phyloP scores from a whole-genome alignment of 2,797 vertebrate species.

The Meda fulgida region DNA sequence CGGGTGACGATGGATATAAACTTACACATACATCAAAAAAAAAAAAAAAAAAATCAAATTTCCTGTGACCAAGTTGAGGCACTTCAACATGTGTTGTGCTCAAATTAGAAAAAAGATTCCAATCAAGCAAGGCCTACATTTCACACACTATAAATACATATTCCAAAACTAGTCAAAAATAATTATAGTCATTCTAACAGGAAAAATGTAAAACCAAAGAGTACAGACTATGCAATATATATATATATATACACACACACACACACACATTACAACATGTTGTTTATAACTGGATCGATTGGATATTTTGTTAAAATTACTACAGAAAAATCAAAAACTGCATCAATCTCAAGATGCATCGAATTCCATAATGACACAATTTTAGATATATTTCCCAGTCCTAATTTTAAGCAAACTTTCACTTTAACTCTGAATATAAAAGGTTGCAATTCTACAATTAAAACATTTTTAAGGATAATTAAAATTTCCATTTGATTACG shows the following conservation, averaged over 20 bases:
- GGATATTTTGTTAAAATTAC: neutral
- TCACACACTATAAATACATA: neutral
- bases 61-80: slow-evolving; percentile 21
- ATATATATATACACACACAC: too few relatives aligned
- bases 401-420: neutral
- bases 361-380: neutral
- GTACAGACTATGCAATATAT: neutral
- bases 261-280: neutral
- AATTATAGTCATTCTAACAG: neutral
- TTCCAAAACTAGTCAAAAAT: neutral
- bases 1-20: slow-evolving; percentile 40
- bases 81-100: slow-evolving; percentile 36
- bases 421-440: neutral
- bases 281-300: neutral
- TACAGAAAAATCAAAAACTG: neutral
- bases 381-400: neutral
- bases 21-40: slow-evolving; percentile 42
- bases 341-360: neutral
- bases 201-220: neutral
- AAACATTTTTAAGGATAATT: neutral
- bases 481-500: too few relatives aligned
- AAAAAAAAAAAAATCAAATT: neutral
- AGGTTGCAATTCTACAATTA: neutral
- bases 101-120: neutral
- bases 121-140: neutral